Evolutionary conservation across 2,113 vertebrate species (phyloP), one percentile per base, ranked within the genome.

Genomic region (Theristicus caerulescens): DNA sequence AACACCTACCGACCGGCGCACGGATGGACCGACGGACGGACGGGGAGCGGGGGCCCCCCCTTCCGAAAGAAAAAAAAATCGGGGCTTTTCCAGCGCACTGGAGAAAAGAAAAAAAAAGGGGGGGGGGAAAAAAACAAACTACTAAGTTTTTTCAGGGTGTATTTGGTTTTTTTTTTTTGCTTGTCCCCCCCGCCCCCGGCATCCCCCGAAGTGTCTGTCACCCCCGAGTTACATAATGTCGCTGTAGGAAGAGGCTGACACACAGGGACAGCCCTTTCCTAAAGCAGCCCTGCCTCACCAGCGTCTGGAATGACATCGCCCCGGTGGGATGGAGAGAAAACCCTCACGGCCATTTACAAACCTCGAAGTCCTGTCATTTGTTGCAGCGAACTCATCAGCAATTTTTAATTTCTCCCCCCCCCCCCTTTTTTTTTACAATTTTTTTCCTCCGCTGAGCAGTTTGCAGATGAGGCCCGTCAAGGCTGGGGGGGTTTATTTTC

Each of bases 1-100:
- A 97, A 94, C 96, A 95, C 97, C 97, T 96, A 96, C 97, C 82
- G 92, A 90, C 94, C 26, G 82, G 25, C 57, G 21, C 69, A 80
- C 76, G 88, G 92, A 86, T 31, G 78, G 90, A 92, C 94, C 38
- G 69, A 67, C 74, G 47, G 82, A 58, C 73, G 72, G 67, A 64
- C 64, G 29, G 64, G 55, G 62, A 88, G 76, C 65, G 40, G 40
- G 12, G 40, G 15, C 80, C 27, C 32, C 62, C 29, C 54, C n/a
- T 38, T 47, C 51, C 52, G 58, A 24, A 86, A 79, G 34, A 34
- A 77, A 77, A 34, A 77, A 77, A 82, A 36, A 46, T 13, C 25
- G 19, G 22, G 12, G 34, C 29, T 85, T 72, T 47, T 29, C 40
- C 69, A 32, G 38, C 47, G 24, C 62, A 49, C 72, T 65, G 42